phyloP scores from a whole-genome alignment of 1,140 invertebrate genomes.

The Aplysia californica region DNA sequence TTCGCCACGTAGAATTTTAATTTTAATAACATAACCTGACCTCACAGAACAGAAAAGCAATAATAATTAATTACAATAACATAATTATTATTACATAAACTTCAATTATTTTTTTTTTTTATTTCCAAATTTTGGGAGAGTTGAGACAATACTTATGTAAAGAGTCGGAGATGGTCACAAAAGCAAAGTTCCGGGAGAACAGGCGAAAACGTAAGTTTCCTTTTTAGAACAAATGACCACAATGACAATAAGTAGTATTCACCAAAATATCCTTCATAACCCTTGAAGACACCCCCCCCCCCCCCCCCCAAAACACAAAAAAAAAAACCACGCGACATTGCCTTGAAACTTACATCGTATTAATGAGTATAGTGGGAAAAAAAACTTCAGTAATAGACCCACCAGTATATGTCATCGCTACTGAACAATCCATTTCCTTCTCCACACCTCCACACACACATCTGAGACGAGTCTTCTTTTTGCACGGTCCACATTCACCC shows the following conservation, averaged over 20 bases:
- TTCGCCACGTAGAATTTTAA: too few species aligned
- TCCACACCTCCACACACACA: conserved; percentile 85
- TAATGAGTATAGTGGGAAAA: not conserved
- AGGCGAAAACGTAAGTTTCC: too few species aligned
- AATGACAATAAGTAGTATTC: not conserved
- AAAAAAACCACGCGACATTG: not conserved
- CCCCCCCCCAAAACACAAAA: not conserved
- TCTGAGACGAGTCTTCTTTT: conserved; percentile 79
- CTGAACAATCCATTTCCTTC: conserved; percentile 82
- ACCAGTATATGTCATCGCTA: conserved; percentile 65
- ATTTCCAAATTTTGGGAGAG: too few species aligned
- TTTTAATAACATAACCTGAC: too few species aligned
- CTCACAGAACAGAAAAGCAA: too few species aligned
- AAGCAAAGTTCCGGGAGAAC: too few species aligned
- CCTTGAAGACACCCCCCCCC: not conserved
- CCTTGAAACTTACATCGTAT: not conserved
- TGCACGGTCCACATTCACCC: conserved; percentile 86
- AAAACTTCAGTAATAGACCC: not conserved
- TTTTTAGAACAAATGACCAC: too few species aligned
- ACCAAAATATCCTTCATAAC: not conserved
- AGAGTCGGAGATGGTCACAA: too few species aligned
- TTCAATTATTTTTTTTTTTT: too few species aligned
- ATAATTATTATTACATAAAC: too few species aligned
- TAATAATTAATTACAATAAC: too few species aligned
- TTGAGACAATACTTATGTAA: too few species aligned